Conservation (phyloP, 2,888 invertebrate species). For the Dilophus febrilis region DNA sequence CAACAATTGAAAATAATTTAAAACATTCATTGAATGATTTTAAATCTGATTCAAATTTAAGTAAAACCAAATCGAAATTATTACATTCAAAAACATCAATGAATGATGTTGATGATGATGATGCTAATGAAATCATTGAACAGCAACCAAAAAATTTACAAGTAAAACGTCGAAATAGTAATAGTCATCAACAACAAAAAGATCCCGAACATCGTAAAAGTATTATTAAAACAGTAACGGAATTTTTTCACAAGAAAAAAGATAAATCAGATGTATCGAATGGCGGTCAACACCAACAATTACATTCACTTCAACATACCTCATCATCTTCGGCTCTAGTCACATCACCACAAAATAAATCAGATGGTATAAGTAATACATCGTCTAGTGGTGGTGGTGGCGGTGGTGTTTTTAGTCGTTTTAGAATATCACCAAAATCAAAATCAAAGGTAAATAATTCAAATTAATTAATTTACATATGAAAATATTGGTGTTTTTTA, state of each 20-base stretch:
- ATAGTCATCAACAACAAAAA: too few species aligned
- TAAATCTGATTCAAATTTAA: conserved; percentile 40
- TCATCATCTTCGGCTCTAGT: conserved; percentile 13
- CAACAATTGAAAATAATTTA: conserved; percentile 10
- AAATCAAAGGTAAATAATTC: conserved; percentile 6
- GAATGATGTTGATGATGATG: neutral
- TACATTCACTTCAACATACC: conserved; percentile 20
- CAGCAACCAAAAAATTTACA: conserved; percentile 10
- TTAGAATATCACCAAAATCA: conserved; percentile 39
- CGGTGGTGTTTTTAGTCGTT: conserved; percentile 34
- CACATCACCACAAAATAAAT: conserved; percentile 12
- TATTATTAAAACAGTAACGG: conserved; percentile 69
- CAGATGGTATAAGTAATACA: conserved; percentile 5
- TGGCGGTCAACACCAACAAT: conserved; percentile 37
- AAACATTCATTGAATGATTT: conserved; percentile 21
- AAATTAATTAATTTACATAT: neutral
- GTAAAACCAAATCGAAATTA: conserved; percentile 17
- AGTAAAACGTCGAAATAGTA: conserved; percentile 29
- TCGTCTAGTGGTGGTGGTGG: too few species aligned
- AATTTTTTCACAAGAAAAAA: conserved; percentile 60
- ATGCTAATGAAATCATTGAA: neutral
- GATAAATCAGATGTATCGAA: conserved; percentile 33
- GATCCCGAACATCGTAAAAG: conserved; percentile 60
- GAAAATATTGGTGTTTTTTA: too few species aligned
- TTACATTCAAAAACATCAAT: conserved; percentile 11